Percentiles rank a stretch among this genome's conserved stretches.
phyloP scores from a whole-genome alignment of 2,888 invertebrate genomes.

The Trissolcus japonicus region DNA sequence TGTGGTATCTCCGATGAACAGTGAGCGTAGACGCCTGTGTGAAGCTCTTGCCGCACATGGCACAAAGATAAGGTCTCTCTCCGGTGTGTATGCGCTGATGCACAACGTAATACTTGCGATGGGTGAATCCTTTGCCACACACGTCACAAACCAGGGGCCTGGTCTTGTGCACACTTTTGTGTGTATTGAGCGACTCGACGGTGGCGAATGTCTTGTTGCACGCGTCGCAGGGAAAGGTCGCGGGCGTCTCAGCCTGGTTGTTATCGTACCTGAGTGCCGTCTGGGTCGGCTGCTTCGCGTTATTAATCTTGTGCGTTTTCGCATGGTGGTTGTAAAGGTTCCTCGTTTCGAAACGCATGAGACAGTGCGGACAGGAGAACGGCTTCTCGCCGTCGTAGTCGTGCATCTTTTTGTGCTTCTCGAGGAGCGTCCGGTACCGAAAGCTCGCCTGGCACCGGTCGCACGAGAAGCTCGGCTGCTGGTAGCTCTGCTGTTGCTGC shows the following conservation, averaged over 20 bases:
- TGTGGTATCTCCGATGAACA: constrained; percentile 74
- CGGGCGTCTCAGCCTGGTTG: neutral
- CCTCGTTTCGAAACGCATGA: constrained; percentile 75
- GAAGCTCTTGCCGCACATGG: constrained; percentile 75
- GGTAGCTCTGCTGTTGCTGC: constrained; percentile 26
- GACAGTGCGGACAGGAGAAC: constrained; percentile 72
- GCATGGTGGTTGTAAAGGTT: constrained; percentile 75
- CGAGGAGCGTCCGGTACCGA: constrained; percentile 73
- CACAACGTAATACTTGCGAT: constrained; percentile 74
- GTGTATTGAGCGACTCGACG: constrained; percentile 70
- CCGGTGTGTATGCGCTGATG: constrained; percentile 76
- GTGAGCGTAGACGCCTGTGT: constrained; percentile 74
- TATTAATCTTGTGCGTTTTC: constrained; percentile 69
- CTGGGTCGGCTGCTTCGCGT: constrained; percentile 32
- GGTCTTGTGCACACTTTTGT: constrained; percentile 71
- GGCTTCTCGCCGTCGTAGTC: constrained; percentile 71
- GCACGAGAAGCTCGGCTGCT: constrained; percentile 69
- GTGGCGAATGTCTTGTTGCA: constrained; percentile 72
- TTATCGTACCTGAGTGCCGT: constrained; percentile 56
- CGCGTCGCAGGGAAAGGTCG: constrained; percentile 69
- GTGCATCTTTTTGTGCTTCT: constrained; percentile 74
- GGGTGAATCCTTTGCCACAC: constrained; percentile 75
- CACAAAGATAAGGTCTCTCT: constrained; percentile 76
- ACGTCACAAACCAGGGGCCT: constrained; percentile 75
- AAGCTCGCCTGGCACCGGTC: constrained; percentile 73